Evolutionary conservation across 2,888 invertebrate species (phyloP).

Genomic region (Eristalis pertinax): DNA sequence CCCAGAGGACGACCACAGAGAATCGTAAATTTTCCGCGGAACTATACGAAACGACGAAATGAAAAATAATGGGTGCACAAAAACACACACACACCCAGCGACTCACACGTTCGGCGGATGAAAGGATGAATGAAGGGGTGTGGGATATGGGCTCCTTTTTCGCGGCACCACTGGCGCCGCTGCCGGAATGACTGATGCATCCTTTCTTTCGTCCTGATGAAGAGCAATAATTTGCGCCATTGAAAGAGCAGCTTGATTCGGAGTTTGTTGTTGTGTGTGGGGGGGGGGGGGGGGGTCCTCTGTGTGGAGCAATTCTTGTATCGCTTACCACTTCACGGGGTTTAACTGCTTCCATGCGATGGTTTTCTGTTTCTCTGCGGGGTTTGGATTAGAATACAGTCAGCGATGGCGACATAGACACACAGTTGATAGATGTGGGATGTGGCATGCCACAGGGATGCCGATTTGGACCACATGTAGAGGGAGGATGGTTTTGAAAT

Average conservation of each 20-base stretch:
- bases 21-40: conserved; percentile 65
- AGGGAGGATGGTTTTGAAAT: too few relatives aligned
- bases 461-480: too few relatives aligned
- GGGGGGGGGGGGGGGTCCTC: too few relatives aligned
- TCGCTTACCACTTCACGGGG: not conserved
- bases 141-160: conserved; percentile 11
- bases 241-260: conserved; percentile 52
- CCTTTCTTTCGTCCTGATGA: conserved; percentile 55
- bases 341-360: not conserved
- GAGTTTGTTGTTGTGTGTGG: conserved; percentile 1
- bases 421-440: not conserved
- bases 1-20: conserved; percentile 66
- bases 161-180: not conserved
- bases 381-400: not conserved
- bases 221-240: conserved; percentile 67
- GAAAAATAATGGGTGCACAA: conserved; percentile 55
- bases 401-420: not conserved
- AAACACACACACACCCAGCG: not conserved
- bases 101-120: not conserved
- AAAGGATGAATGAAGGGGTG: not conserved
- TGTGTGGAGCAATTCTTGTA: not conserved
- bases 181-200: conserved; percentile 61
- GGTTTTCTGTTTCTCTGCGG: not conserved
- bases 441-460: not conserved
- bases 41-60: conserved; percentile 43